These are phyloP conservation scores for Ptychadena robeensis DNA, from an alignment of 2,797 vertebrate species.

Conservation along the genomic window DNA sequence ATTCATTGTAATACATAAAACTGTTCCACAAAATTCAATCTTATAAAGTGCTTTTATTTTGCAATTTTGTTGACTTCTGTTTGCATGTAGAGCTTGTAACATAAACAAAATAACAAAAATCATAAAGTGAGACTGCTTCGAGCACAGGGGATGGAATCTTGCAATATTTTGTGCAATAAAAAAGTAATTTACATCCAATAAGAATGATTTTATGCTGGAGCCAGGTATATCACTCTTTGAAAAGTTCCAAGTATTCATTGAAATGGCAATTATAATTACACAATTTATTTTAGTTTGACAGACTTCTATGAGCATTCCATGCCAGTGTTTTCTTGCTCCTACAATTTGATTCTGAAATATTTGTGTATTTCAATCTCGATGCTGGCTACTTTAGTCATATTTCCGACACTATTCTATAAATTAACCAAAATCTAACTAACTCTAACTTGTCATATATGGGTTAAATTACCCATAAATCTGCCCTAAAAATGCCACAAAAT, in stretches of 20 bases:
- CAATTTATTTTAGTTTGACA: slow-evolving; percentile 14
- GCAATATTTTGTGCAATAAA: slow-evolving; percentile 16
- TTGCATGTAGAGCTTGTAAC: background rate
- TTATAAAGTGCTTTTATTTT: slow-evolving; percentile 14
- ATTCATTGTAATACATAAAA: slow-evolving; percentile 3
- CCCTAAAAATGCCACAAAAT: background rate
- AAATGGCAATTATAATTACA: slow-evolving; percentile 15
- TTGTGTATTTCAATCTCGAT: background rate
- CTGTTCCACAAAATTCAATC: slow-evolving; percentile 2
- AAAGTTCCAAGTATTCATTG: background rate
- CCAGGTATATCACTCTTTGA: slow-evolving; percentile 7
- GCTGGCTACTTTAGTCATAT: background rate
- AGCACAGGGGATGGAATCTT: slow-evolving; percentile 9
- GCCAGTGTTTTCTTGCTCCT: background rate
- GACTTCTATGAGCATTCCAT: background rate
- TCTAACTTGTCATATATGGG: no score
- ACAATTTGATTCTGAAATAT: background rate
- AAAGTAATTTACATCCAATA: slow-evolving; percentile 6
- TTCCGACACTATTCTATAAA: background rate
- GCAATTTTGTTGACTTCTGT: slow-evolving; percentile 7
- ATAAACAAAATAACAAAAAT: slow-evolving; percentile 27
- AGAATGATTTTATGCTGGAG: slow-evolving; percentile 3
- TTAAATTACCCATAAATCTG: background rate
- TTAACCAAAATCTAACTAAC: background rate
- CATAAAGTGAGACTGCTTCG: slow-evolving; percentile 9